Base-by-base conservation (phyloP, 2,797 vertebrate genomes). In the Sebastolobus alascanus region DNA sequence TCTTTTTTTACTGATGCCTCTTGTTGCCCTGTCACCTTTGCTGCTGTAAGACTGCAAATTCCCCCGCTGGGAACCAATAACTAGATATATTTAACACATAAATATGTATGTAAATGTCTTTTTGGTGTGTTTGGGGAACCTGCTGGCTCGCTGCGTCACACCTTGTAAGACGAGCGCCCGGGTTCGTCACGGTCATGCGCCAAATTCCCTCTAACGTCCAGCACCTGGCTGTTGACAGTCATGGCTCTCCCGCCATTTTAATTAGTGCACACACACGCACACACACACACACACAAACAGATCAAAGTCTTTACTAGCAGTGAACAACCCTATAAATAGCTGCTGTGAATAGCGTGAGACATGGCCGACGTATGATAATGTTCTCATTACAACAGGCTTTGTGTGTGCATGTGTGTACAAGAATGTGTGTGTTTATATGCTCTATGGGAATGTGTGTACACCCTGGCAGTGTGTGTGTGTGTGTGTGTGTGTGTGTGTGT, bases 191-290 rank as follows among this genome's bases (percentile, higher is more conserved):
- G 50, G 76, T 90, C 90, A 83, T 55, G 86, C 46, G 55, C 50
- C 73, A 89, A 72, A 92, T 91, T 89, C 86, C 84, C 58, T 79
- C 73, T 64, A 64, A 85, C 79, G 18, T 88, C 79, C 80, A 76
- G 64, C 90, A 92, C 91, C 90, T 91, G 90, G 79, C 84, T 87
- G 89, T 61, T 86, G 87, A 93, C 88, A 92, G 86, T 86, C 86
- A 87, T 84, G 46, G 60, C 84, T 84, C 46, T 82, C 22, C 68
- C 68, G 84, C 68, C 89, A 92, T 79, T 90, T 89, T 89, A 88
- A 91, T 82, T 86, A 79, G 66, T 46, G 64, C 38, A 2, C 55
- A 3, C 40, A 20, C 61, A 56, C 43, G 38, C 59, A 61, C 78
- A 55, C 72, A 56, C 82, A 77, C 61, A 71, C 64, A 69, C 67